Base-by-base conservation (phyloP, 1,140 invertebrate genomes). In the Melanaphis sacchari region DNA sequence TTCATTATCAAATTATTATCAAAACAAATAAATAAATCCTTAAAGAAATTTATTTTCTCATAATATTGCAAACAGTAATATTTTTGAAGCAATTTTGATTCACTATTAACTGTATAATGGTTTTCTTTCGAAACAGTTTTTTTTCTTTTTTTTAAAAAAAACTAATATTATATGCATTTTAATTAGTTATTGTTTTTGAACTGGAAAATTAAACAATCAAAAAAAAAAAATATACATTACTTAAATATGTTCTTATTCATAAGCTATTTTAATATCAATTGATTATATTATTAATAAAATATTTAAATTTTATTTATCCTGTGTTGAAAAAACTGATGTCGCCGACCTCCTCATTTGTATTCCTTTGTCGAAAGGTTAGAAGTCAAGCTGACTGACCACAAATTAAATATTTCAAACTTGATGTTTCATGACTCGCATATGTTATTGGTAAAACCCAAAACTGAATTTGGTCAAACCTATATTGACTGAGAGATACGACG, bases 371-470 rank as follows among this genome's bases (percentile, higher is more conserved):
- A 46, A 85, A 46, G 38, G 40, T 43, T 3, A 85, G 24, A 31
- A 15, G 82, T 85, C 40, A 22, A 18, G 0, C 31, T 31, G 41
- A n/a, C 1, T 43, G 41, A 85, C 41, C 38, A 85, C 24, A 85
- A 85, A 43, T 85, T 85, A 85, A 85, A 85, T 43, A 43, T 85
- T 43, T n/a, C 41, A 15, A 85, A n/a, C 41, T 85, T n/a, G 43
- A n/a, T 85, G 26, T 43, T 85, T 15, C 84, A 85, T 85, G 84
- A 85, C 41, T 85, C 0, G 31, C 41, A 85, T 85, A 43, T 43
- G 41, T 46, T 46, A 85, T 85, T 21, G 84, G 84, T 43, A 43
- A 31, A 85, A n/a, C 26, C 7, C 41, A 5, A 43, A 85, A 43
- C 24, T 7, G 46, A 43, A 85, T 43, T 18, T 26, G 38, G 84